Evolutionary conservation across 2,113 vertebrate genomes (phyloP), one percentile per base, ranked within the genome.

Genomic region (Mugil cephalus): DNA sequence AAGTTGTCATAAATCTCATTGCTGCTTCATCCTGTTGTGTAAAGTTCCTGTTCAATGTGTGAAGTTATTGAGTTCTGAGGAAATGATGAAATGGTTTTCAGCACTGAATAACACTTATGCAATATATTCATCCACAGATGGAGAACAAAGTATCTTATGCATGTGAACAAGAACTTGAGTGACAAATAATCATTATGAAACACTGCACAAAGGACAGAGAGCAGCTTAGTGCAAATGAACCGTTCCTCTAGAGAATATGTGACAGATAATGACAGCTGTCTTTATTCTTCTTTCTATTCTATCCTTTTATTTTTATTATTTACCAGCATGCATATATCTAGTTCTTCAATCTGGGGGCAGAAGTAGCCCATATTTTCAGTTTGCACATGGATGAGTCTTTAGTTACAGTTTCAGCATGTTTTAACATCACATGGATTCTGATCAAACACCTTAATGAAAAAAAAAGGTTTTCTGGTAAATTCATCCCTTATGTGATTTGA

Each of bases 81-180:
- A 78, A 76, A 39, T 56, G 35, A 5, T 35, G 35, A 77, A 39
- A 21, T 59, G 30, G 18, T 19, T 52, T 10, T 30, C 66, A 66
- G 45, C 43, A 15, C 39, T 46, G 40, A 39, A 12, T 66, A 74
- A 77, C 13, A 38, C 54, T 66, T 50, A 17, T 13, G 46, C 39
- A 71, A 59, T 54, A 34, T 17, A 68, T 35, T 46, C 2, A 30
- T 39, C 40, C 10, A 24, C 53, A 80, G 45, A 64, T 10, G 42
- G 34, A 21, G 19, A 67, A 39, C 40, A 50, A 69, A 69, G 34
- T 34, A 39, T 59, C 8, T 47, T 2, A 19, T 50, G 45, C 1
- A 4, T 36, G n/a, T 42, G 17, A 56, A 34, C 14, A n/a, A 21
- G 24, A 30, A 30, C 5, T 3, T 30, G 24, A 4, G 8, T 39